phyloP scores from a whole-genome alignment of 1,140 invertebrate genomes.

The Trachymyrmex septentrionalis region DNA sequence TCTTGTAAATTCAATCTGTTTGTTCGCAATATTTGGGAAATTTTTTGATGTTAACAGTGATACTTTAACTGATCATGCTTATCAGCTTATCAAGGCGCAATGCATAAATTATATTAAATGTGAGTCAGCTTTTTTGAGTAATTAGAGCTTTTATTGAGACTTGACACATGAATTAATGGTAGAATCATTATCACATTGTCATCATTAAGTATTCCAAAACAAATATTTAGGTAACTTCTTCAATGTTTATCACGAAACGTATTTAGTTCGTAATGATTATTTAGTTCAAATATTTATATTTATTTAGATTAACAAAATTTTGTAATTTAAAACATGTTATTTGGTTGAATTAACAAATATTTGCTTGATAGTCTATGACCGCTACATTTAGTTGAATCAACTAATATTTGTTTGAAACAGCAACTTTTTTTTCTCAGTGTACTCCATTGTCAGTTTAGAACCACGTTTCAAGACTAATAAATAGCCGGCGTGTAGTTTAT shows the following conservation, averaged over 20 bases:
- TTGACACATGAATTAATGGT: background rate
- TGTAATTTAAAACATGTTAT: no score
- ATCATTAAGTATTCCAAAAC: background rate
- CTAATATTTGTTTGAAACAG: no score
- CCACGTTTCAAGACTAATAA: no score
- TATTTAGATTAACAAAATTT: no score
- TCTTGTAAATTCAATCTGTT: constrained; percentile 33
- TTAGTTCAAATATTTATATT: no score
- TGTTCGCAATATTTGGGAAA: constrained; percentile 26
- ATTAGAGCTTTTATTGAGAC: background rate
- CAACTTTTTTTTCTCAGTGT: no score
- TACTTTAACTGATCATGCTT: background rate
- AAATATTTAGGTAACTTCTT: background rate
- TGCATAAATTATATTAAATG: background rate
- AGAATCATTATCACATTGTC: background rate
- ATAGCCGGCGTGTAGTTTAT: no score
- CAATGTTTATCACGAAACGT: background rate
- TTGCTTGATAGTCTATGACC: no score
- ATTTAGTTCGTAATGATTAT: no score
- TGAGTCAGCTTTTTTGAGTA: background rate
- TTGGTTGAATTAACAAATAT: no score
- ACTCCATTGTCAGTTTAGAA: no score
- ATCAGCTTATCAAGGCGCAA: background rate
- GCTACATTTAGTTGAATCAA: no score
- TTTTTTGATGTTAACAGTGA: background rate